Conservation (phyloP, 2,113 vertebrate genomes). For the Cryptomyrus ogoouensis region DNA sequence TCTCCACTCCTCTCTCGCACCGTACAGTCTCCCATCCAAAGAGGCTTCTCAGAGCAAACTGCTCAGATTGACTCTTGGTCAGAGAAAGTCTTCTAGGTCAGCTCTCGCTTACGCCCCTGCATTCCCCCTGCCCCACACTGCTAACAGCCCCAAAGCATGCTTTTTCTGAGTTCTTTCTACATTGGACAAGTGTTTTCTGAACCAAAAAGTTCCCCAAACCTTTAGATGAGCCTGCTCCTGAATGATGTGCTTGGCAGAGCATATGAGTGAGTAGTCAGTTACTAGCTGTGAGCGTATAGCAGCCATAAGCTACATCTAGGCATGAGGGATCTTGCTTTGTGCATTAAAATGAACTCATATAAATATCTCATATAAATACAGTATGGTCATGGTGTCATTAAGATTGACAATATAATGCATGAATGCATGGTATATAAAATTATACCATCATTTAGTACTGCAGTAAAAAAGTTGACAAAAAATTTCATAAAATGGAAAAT, state of each 20-base stretch:
- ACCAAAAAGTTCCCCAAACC: conserved; percentile 51
- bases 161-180: conserved; percentile 21
- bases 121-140: conserved; percentile 13
- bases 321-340: not conserved
- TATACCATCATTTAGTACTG: not conserved
- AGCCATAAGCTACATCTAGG: conserved; percentile 16
- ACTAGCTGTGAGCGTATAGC: conserved; percentile 35
- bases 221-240: conserved; percentile 55
- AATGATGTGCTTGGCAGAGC: conserved; percentile 31
- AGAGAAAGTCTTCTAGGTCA: conserved; percentile 98
- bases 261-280: conserved; percentile 44
- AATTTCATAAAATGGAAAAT: not conserved
- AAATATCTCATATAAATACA: not conserved
- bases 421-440: not conserved
- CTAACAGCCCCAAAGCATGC: conserved; percentile 46
- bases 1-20: conserved; percentile 49
- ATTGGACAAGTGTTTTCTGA: conserved; percentile 31
- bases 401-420: not conserved
- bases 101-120: conserved; percentile 41
- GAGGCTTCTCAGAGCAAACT: conserved; percentile 93
- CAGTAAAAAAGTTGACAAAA: not conserved
- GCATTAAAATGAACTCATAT: not conserved
- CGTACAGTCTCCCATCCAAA: conserved; percentile 63
- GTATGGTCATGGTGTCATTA: not conserved
- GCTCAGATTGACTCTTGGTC: conserved; percentile 94